A percentile compares a stretch with the other conserved stretches of the same genome.
phyloP scores from a whole-genome alignment of 2,888 invertebrate genomes.

The Melanchra persicariae region DNA sequence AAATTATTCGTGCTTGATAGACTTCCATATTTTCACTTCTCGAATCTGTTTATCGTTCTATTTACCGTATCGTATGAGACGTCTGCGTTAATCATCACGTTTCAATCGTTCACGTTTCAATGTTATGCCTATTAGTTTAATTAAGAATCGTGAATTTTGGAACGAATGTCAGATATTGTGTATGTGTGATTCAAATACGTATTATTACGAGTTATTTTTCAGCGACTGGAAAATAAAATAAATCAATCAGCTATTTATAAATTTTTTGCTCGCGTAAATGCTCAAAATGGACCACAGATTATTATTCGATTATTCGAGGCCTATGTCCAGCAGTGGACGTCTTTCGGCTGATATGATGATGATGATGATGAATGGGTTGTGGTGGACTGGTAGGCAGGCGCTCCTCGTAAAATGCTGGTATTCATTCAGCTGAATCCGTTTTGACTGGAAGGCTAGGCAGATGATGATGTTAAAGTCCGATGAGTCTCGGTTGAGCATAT shows the following conservation, averaged over 20 bases:
- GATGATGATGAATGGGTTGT: too few relatives aligned
- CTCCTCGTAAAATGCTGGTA: too few relatives aligned
- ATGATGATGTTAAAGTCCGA: too few relatives aligned
- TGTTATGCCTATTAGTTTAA: conserved; percentile 37
- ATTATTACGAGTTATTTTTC: background rate
- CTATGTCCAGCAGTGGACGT: too few relatives aligned
- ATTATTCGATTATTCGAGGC: too few relatives aligned
- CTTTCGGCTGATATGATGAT: too few relatives aligned
- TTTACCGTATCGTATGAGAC: background rate
- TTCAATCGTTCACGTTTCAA: conserved; percentile 23
- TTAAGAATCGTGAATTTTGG: conserved; percentile 14
- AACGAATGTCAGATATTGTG: background rate
- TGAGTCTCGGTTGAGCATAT: too few relatives aligned
- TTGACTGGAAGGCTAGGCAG: too few relatives aligned
- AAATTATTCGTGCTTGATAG: background rate
- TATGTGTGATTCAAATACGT: background rate
- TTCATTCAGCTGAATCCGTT: too few relatives aligned
- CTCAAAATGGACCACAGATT: background rate
- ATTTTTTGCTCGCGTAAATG: too few relatives aligned
- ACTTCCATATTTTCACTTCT: conserved; percentile 45
- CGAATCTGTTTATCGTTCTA: conserved; percentile 41
- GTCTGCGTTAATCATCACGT: conserved; percentile 44
- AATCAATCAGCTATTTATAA: background rate
- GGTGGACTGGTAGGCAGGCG: too few relatives aligned
- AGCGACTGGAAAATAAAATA: background rate